phyloP scores from a whole-genome alignment of 2,113 vertebrate genomes.

The Verasper variegatus region DNA sequence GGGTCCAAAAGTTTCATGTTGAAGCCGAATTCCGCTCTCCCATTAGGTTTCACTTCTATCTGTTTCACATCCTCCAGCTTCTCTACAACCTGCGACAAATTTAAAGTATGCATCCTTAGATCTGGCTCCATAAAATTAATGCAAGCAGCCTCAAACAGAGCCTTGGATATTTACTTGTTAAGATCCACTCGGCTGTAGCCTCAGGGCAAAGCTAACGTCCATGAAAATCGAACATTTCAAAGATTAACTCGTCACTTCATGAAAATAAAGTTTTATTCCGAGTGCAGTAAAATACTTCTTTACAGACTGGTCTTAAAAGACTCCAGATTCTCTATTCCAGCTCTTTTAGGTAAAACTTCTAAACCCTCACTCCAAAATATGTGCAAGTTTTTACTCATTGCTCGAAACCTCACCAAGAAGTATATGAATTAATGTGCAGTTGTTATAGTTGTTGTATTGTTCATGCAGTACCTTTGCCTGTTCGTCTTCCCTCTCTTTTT shows the following conservation, averaged over 20 bases:
- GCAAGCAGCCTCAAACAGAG: neutral
- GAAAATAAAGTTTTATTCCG: neutral
- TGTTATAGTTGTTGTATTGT: neutral
- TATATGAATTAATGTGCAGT: neutral
- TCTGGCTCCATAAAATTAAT: neutral
- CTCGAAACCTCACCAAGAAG: conserved; percentile 3
- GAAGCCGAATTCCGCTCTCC: conserved; percentile 85
- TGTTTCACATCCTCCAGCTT: conserved; percentile 83
- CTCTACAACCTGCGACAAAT: conserved; percentile 80
- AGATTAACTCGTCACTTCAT: neutral
- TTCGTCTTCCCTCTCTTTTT: conserved; percentile 80
- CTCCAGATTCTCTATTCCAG: no score
- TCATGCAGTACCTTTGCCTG: conserved; percentile 82
- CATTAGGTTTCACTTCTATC: conserved; percentile 82
- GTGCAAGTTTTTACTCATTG: neutral
- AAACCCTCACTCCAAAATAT: no score
- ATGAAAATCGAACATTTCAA: neutral
- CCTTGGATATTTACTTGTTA: neutral
- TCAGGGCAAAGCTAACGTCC: neutral
- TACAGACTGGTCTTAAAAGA: neutral
- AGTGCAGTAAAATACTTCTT: neutral
- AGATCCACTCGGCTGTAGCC: neutral
- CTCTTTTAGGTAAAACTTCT: no score
- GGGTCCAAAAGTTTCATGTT: conserved; percentile 86
- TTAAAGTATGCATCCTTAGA: neutral